A percentile compares a stretch with the other conserved stretches of the same genome.
Conservation (phyloP, 2,888 invertebrate genomes). For the Pilophorus perplexus region DNA sequence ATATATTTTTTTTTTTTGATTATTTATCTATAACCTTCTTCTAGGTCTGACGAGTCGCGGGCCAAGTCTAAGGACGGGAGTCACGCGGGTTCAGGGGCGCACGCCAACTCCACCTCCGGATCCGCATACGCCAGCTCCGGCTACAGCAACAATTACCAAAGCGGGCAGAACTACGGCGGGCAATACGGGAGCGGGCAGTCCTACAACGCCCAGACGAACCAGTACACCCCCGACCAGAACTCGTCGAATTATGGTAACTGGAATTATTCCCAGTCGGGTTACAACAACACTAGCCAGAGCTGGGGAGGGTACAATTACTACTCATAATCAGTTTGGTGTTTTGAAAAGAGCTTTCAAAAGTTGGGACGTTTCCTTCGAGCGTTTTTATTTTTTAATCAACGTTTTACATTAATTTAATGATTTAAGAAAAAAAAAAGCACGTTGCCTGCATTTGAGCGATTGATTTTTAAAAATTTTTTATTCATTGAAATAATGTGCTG, state of each 20-base stretch:
- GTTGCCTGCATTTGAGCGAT: no score
- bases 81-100: constrained; percentile 13
- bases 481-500: no score
- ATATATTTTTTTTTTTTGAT: no score
- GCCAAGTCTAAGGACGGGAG: constrained; percentile 38
- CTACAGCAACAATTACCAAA: constrained; percentile 50
- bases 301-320: constrained; percentile 60
- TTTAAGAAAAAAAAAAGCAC: no score
- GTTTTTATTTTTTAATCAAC: no score
- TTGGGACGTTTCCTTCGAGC: no score
- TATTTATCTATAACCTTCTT: no score
- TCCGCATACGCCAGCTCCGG: constrained; percentile 53
- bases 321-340: no score
- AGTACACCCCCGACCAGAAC: constrained; percentile 57
- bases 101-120: constrained; percentile 49
- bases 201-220: constrained; percentile 53
- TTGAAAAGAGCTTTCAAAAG: no score
- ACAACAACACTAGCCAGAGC: constrained; percentile 58
- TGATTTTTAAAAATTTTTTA: no score
- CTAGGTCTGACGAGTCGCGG: constrained; percentile 32
- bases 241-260: constrained; percentile 62
- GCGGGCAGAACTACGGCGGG: constrained; percentile 13
- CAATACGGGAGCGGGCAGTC: constrained; percentile 50
- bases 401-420: no score
- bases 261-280: constrained; percentile 59